Percentiles rank a stretch among this genome's conserved stretches.
phyloP scores from a whole-genome alignment of 64 coral and sea anemone species.

The Porites australiensis region DNA sequence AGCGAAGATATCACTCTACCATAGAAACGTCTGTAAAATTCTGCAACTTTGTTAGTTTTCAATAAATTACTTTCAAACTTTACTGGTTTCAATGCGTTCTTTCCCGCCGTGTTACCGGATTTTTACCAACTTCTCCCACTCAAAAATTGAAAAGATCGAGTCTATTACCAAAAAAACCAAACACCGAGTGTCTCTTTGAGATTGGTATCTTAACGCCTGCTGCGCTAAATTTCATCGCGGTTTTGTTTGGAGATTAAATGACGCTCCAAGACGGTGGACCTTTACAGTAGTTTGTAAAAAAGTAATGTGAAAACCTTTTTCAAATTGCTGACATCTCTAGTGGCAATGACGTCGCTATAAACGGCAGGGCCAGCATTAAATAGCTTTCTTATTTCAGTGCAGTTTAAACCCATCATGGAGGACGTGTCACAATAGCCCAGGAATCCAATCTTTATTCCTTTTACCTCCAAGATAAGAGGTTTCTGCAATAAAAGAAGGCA shows the following conservation, averaged over 20 bases:
- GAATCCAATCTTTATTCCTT: constrained; percentile 75
- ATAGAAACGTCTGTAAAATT: no score
- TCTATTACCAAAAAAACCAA: no score
- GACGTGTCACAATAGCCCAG: constrained; percentile 74
- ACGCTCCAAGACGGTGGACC: background rate
- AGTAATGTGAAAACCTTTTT: constrained; percentile 2
- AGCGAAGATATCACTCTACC: no score
- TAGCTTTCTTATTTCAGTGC: constrained; percentile 52
- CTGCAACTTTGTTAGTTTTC: no score
- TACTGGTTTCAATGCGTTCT: no score
- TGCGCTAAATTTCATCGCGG: no score
- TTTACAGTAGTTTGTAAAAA: background rate
- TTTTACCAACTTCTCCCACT: no score
- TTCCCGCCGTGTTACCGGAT: no score
- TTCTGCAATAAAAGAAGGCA: constrained; percentile 5
- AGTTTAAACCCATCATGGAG: background rate
- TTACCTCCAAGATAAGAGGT: constrained; percentile 61
- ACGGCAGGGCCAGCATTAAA: constrained; percentile 59
- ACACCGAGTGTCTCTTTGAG: no score
- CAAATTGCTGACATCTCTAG: constrained; percentile 64
- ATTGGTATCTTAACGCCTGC: no score
- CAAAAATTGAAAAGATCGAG: background rate
- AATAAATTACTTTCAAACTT: no score
- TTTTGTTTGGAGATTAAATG: no score
- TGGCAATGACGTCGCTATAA: constrained; percentile 52